Evolutionary conservation across 2,113 vertebrate genomes (phyloP), one percentile per base, ranked within the genome.

Genomic region (Poeciliopsis prolifica): DNA sequence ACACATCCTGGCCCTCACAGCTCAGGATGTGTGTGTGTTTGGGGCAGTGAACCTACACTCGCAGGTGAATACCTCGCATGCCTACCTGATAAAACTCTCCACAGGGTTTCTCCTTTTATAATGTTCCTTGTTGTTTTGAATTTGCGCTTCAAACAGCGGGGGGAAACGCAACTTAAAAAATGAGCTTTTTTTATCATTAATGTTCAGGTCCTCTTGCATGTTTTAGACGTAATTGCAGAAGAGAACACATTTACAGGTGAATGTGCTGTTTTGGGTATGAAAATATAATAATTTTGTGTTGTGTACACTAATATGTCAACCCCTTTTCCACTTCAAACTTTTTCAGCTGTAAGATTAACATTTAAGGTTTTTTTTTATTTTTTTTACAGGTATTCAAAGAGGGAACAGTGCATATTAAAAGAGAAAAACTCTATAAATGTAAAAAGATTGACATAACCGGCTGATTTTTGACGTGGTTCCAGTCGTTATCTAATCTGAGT

Each of bases 1-100:
- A 31, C 30, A 31, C 64, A 69, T n/a, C 74, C 3, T 78, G 75
- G 48, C 26, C 58, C 69, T 5, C 61, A 74, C 67, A 60, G 81
- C 72, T 86, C 77, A 75, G 19, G 22, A 24, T 5, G 4, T 54
- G 22, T n/a, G 9, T n/a, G 9, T 58, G 51, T 54, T 54, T 54
- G 7, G 8, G 17, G 22, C 51, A 77, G 62, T 77, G 61, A 84
- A 63, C 62, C 64, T 61, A 65, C 62, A 37, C 54, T 40, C 26
- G 42, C 26, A 51, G 19, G 40, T 3, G 40, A 63, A 22, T 60
- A 51, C 14, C 22, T 44, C 54, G 68, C 66, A 75, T 71, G 30
- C 42, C 64, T 54, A 31, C 48, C 30, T 22, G 6, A 62, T 68
- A 10, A 33, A 31, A 79, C 62, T 62, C 72, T 37, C 35, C 40